A percentile compares a stretch with the other conserved stretches of the same genome.
Evolutionary conservation across 1,140 invertebrate genomes (phyloP).

Genomic region (Steinernema feltiae): DNA sequence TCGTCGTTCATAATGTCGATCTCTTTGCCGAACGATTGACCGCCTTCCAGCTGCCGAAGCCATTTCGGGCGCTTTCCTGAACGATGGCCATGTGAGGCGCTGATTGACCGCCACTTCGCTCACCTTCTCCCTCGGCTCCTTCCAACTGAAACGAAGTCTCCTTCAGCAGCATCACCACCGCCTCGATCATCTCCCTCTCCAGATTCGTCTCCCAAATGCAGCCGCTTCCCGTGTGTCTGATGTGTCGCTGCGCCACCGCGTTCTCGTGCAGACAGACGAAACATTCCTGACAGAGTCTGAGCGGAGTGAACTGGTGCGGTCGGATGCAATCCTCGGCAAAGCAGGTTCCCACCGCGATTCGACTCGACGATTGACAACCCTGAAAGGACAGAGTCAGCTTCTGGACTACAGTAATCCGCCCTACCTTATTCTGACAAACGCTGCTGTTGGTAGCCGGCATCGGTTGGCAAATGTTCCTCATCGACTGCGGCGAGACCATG

Average conservation of each 20-base stretch:
- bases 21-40: conserved; percentile 58
- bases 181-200: conserved; percentile 80
- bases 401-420: conserved; percentile 15
- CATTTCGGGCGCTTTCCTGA: conserved; percentile 54
- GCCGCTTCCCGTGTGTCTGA: conserved; percentile 38
- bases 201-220: conserved; percentile 44
- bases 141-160: conserved; percentile 59
- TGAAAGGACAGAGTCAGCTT: conserved; percentile 58
- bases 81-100: not conserved
- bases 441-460: conserved; percentile 85
- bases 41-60: conserved; percentile 58
- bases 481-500: conserved; percentile 65
- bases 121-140: conserved; percentile 53
- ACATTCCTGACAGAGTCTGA: conserved; percentile 72
- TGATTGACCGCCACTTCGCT: not conserved
- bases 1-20: conserved; percentile 65
- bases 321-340: conserved; percentile 92
- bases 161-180: conserved; percentile 75
- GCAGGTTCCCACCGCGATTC: conserved; percentile 88
- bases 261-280: conserved; percentile 39
- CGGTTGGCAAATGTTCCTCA: conserved; percentile 78
- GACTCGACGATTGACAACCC: conserved; percentile 85
- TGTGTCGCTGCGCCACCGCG: conserved; percentile 28
- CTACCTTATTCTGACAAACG: conserved; percentile 91
- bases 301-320: conserved; percentile 89